A percentile compares a stretch with the other conserved stretches of the same genome.
These are phyloP conservation scores for Cephus pygmeus DNA, from an alignment of 2,888 invertebrate genomes.

Conservation along the genomic window DNA sequence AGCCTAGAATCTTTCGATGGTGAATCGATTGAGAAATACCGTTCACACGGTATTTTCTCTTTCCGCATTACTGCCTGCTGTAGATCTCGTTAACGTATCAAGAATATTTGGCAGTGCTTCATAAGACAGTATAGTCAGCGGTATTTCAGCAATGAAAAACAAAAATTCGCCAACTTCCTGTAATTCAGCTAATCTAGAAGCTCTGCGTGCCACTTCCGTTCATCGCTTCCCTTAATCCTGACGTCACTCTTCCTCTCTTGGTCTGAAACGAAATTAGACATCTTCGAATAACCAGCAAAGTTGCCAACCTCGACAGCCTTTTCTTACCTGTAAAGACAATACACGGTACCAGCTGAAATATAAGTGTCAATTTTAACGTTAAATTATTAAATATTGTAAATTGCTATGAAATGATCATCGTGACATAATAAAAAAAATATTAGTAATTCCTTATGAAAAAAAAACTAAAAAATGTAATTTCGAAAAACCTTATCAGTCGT, in stretches of 20 bases:
- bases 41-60: not conserved
- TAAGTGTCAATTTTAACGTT: too few relatives aligned
- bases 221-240: not conserved
- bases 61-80: not conserved
- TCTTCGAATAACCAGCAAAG: too few relatives aligned
- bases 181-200: not conserved
- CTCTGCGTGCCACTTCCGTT: not conserved
- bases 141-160: not conserved
- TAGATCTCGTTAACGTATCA: not conserved
- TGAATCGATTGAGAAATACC: not conserved
- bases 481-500: too few relatives aligned
- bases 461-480: too few relatives aligned
- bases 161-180: not conserved
- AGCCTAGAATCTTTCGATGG: not conserved
- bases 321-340: too few relatives aligned
- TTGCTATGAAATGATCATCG: too few relatives aligned
- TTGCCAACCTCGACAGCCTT: too few relatives aligned
- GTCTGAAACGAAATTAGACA: too few relatives aligned
- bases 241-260: not conserved
- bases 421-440: too few relatives aligned
- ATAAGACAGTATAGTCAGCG: not conserved
- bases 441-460: too few relatives aligned
- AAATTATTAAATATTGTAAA: too few relatives aligned
- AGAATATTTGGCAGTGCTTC: not conserved
- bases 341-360: too few relatives aligned